Base-by-base conservation (phyloP, 2,888 invertebrate genomes). In the Sarcophaga caerulescens region DNA sequence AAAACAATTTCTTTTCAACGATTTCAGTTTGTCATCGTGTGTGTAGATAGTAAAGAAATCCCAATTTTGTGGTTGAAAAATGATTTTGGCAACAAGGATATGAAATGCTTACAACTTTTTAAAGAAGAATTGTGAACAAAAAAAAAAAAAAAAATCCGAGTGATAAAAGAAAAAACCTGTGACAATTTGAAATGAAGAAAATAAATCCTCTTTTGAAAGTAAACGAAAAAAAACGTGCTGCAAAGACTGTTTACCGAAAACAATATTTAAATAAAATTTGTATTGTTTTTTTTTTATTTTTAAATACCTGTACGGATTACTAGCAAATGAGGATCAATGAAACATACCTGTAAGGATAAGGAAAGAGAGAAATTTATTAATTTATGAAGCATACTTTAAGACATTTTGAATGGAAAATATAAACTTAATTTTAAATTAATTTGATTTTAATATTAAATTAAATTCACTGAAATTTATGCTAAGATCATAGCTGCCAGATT, bases 271-370 rank as follows among this genome's bases (percentile, higher is more conserved):
- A 35, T 35, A 35, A 35, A 8, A 35, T 35, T 35, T 35, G 35
- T 35, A 8, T 6, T 6, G 35, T 35, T 35, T 35, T 35, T 8
- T 35, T 8, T 2, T 35, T 23, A 63, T 45, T 25, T 47, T 63
- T 63, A 69, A 19, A n/a, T 68, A 66, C 59, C 68, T 74, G 17
- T 14, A 47, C 35, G 8, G 1, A 35, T 35, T 35, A 35, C 10
- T 35, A 35, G 35, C 2, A 1, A 2, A 35, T 35, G 35, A 35
- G 1, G 2, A 2, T 12, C 12, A 45, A 68, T 8, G 10, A 70
- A 63, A 73, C 84, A 62, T 84, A 81, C 84, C 76, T 84, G 76
- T 2, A 84, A 84, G 66, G 35, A 82, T 66, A 76, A 66, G 45
- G 17, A 57, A 35, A 35, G 2, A 35, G 35, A 8, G 35, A 35